These are phyloP conservation scores for Dioctria linearis DNA, from an alignment of 2,888 invertebrate species.

Conservation along the genomic window DNA sequence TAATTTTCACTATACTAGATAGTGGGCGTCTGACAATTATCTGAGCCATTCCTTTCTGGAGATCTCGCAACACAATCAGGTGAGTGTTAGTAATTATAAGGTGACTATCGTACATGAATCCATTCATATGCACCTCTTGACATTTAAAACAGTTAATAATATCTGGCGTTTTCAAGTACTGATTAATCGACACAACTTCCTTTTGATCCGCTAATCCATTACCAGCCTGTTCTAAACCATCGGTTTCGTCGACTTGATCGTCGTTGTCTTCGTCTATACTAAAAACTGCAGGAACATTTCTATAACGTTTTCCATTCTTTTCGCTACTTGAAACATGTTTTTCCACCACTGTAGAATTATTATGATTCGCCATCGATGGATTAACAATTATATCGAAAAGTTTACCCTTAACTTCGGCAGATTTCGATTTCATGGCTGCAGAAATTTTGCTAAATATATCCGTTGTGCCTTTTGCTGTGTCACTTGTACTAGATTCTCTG, in stretches of 20 bases:
- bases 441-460: constrained; percentile 89
- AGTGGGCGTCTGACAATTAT: constrained; percentile 90
- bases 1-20: constrained; percentile 95
- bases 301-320: constrained; percentile 82
- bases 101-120: constrained; percentile 90
- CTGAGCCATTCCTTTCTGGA: constrained; percentile 85
- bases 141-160: constrained; percentile 91
- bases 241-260: constrained; percentile 67
- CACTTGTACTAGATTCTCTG: constrained; percentile 51
- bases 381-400: constrained; percentile 95
- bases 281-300: constrained; percentile 91
- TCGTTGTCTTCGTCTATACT: constrained; percentile 93
- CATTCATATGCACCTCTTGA: constrained; percentile 92
- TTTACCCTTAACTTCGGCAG: constrained; percentile 92
- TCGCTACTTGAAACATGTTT: constrained; percentile 89
- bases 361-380: constrained; percentile 75
- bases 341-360: constrained; percentile 71
- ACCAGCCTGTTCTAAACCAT: constrained; percentile 69
- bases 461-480: constrained; percentile 68
- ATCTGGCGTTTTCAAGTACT: constrained; percentile 87
- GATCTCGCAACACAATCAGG: constrained; percentile 87
- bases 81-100: constrained; percentile 89
- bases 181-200: constrained; percentile 85
- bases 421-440: constrained; percentile 90
- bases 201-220: constrained; percentile 77